Evolutionary conservation across 2,888 invertebrate genomes (phyloP), one percentile per base, ranked within the genome.

Genomic region (Drosophila atripex): DNA sequence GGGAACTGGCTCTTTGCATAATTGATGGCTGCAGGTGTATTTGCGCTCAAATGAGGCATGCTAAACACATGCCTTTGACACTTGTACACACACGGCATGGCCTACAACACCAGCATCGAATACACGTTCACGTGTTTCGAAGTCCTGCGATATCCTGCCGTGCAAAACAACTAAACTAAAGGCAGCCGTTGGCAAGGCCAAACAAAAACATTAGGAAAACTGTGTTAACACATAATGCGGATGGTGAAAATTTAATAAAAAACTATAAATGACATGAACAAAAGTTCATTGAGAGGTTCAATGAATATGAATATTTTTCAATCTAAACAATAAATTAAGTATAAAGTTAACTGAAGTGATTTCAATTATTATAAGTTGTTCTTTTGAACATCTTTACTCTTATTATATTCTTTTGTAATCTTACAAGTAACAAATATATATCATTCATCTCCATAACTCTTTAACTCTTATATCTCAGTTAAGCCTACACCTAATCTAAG

Each of bases 21-120:
- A 85, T 85, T 85, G 88, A 88, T 85, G 84, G 86, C 86, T 85
- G 86, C 88, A 85, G 84, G 88, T 85, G 88, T 80, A 86, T 84
- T 88, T 84, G 78, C 69, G 73, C 83, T 88, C 83, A 84, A 84
- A 84, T 84, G 88, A 83, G 88, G 70, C 84, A 88, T 84, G 73
- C 82, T 87, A 87, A 82, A 85, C 82, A 82, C 86, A 84, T 78
- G 86, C 78, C 83, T 87, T 86, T 84, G 83, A 88, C 83, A 84
- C 83, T 86, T 83, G 69, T 54, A 73, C 25, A 87, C 25, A 87
- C 50, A 63, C 28, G 73, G 46, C 71, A 35, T 25, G 43, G 23
- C 28, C 41, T 21, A 23, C 43, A n/a, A 38, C 46, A 46, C 28
- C 21, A 21, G 21, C 43, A 18, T 43, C 12, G 21, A 21, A 46